A percentile compares a stretch with the other conserved stretches of the same genome.
These are phyloP conservation scores for Gnathonemus echidnorhynchus DNA, from an alignment of 2,113 vertebrate genomes.

Conservation along the genomic window DNA sequence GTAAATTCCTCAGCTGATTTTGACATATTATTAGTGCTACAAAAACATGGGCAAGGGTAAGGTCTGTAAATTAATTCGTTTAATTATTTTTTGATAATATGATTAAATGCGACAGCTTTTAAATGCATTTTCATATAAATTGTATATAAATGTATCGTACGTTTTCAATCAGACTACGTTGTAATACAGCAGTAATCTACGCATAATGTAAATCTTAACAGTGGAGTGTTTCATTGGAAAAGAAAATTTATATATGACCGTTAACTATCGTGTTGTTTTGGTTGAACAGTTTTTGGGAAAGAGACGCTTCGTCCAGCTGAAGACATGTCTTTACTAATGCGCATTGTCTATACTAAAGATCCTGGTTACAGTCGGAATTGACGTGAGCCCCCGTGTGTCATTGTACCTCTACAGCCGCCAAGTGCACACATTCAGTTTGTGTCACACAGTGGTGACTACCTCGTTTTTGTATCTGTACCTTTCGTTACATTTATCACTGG, in stretches of 20 bases:
- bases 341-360: slow-evolving; percentile 26
- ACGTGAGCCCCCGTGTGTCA: slow-evolving; percentile 46
- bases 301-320: slow-evolving; percentile 27
- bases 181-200: not conserved
- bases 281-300: not conserved
- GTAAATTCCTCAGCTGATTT: slow-evolving; percentile 49
- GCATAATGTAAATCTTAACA: not conserved
- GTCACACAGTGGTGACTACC: not conserved
- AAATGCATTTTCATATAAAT: slow-evolving; percentile 10
- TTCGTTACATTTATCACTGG: not conserved
- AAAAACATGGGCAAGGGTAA: slow-evolving; percentile 29
- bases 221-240: not conserved
- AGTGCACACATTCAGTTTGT: slow-evolving; percentile 32
- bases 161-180: not conserved
- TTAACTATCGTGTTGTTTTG: not conserved
- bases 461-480: not conserved
- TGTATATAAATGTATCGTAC: not conserved
- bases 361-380: slow-evolving; percentile 51
- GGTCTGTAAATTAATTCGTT: slow-evolving; percentile 43
- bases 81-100: slow-evolving; percentile 27
- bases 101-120: slow-evolving; percentile 27
- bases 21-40: slow-evolving; percentile 46
- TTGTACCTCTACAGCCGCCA: slow-evolving; percentile 39
- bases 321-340: slow-evolving; percentile 24
- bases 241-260: not conserved